Evolutionary conservation across 2,888 invertebrate genomes (phyloP), one percentile per base, ranked within the genome.

Genomic region (Neelides folsomi): DNA sequence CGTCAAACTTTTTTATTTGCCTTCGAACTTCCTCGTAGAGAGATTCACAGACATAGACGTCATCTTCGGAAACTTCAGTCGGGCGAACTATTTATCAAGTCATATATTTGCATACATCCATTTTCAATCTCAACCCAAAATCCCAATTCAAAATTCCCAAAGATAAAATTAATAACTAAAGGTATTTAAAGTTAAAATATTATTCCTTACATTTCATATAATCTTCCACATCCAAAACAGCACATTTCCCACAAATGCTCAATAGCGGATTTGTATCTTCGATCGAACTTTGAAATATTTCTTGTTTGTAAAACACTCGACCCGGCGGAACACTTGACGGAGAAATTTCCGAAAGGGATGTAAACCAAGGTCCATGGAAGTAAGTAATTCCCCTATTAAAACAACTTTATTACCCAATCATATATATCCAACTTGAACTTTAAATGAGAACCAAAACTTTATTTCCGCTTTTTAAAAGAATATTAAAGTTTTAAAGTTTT

Each of bases 341-440:
- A 10, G 85, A 80, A 12, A 93, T 82, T 71, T 95, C 95, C 1
- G 80, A 76, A 0, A 95, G 90, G 46, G 86, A 79, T 50, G 95
- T 80, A 62, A 95, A 79, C 83, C 89, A 90, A 0, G 94, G 90
- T 0, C 97, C 97, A 57, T 86, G 86, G 73, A 97, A 90, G 69
- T 83, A 92, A 49, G 86, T 83, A 69, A 86, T 85, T 47, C 86
- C 89, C 67, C 87, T 88, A 71, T 35, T 77, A 76, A 47, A 66
- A 65, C 47, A 58, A 27, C 27, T 27, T 27, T 27, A 36, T 19
- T 13, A 27, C 7, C 27, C 4, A 27, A 27, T 27, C 27, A 7
- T 7, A 27, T 27, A 39, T 42, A 37, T 37, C 12, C 42, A 42
- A 48, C 9, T 13, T 40, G 38, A 52, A 48, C 43, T 19, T 20